Conservation (phyloP, 2,888 invertebrate species). For the Saturnia pavonia region DNA sequence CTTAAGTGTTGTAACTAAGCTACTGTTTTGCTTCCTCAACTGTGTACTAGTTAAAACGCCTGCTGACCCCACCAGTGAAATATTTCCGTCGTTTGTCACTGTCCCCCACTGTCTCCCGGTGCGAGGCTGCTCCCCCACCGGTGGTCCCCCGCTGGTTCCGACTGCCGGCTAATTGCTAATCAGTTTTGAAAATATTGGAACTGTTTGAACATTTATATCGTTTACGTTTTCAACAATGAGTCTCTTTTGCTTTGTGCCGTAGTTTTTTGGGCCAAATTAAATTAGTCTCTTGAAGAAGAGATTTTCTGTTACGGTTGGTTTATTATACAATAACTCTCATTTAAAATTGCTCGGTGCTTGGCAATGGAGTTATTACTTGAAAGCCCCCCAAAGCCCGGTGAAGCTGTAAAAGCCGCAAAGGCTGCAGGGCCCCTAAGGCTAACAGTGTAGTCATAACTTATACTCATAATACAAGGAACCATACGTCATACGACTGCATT, state of each 20-base stretch:
- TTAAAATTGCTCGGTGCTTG: no score
- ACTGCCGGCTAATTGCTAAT: slow-evolving; percentile 24
- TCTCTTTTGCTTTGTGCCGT: background rate
- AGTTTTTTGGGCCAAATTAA: background rate
- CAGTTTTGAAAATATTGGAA: slow-evolving; percentile 23
- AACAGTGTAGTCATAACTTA: no score
- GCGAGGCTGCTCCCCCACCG: slow-evolving; percentile 6
- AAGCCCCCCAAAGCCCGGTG: no score
- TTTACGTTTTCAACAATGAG: slow-evolving; percentile 1
- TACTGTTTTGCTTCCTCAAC: slow-evolving; percentile 6
- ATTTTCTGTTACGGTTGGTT: background rate
- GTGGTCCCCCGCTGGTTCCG: slow-evolving; percentile 20
- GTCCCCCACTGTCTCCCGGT: slow-evolving; percentile 30
- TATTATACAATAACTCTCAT: no score
- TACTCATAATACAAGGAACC: background rate
- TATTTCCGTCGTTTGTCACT: slow-evolving; percentile 49
- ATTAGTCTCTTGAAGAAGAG: background rate
- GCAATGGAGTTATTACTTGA: no score
- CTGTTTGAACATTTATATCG: slow-evolving; percentile 15
- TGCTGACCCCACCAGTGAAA: slow-evolving; percentile 36
- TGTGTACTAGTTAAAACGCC: slow-evolving; percentile 17
- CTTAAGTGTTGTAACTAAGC: background rate
- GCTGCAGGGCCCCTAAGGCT: no score
- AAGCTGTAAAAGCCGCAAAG: no score
- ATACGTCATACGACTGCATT: background rate